Percentiles rank a stretch among this genome's conserved stretches.
Evolutionary conservation across 2,888 invertebrate species (phyloP).

Genomic region (Notodonta ziczac): DNA sequence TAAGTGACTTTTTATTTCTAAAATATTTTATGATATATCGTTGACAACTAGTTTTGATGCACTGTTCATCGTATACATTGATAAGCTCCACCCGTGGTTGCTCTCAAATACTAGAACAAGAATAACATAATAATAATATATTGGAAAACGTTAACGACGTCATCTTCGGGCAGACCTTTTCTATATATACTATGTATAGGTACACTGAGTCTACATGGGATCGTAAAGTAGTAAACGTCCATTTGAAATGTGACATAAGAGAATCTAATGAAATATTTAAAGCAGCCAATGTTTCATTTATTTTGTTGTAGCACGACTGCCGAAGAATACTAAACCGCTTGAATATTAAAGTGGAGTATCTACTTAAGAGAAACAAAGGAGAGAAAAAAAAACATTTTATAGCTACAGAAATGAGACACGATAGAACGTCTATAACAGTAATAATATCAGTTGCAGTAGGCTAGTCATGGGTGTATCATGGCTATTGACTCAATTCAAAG

Average conservation of each 20-base stretch:
- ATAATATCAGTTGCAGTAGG: too few species aligned
- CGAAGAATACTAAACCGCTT: slow-evolving; percentile 1
- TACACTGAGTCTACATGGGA: slow-evolving; percentile 21
- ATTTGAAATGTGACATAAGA: slow-evolving; percentile 46
- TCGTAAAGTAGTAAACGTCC: slow-evolving; percentile 42
- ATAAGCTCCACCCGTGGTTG: neutral
- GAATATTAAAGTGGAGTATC: too few species aligned
- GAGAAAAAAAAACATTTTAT: too few species aligned
- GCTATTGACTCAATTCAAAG: too few species aligned
- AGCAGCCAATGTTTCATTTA: slow-evolving; percentile 30
- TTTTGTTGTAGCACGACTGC: slow-evolving; percentile 24
- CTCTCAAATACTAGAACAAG: neutral
- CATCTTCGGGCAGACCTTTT: slow-evolving; percentile 14
- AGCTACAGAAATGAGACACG: too few species aligned
- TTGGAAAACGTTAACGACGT: slow-evolving; percentile 23
- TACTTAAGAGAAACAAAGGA: too few species aligned
- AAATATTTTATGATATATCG: too few species aligned
- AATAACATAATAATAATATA: neutral
- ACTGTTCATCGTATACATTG: too few species aligned
- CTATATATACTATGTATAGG: slow-evolving; percentile 13
- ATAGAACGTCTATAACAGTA: too few species aligned
- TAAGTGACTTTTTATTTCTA: too few species aligned
- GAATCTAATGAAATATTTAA: slow-evolving; percentile 47
- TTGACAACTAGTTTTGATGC: too few species aligned
- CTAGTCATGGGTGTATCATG: too few species aligned